phyloP scores from a whole-genome alignment of 92 coral and sea anemone genomes.

The Zoanthus sociatus region DNA sequence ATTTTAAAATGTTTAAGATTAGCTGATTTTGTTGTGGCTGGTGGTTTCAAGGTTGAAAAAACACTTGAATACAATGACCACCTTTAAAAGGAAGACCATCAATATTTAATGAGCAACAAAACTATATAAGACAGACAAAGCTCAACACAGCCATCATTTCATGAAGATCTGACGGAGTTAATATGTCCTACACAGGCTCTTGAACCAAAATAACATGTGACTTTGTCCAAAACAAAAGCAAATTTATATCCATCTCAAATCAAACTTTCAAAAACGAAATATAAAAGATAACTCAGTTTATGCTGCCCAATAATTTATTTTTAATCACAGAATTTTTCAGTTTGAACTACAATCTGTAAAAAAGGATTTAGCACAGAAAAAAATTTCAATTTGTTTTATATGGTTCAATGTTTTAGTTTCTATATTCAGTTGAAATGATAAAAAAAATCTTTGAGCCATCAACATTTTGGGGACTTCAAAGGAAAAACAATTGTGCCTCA shows the following conservation, averaged over 20 bases:
- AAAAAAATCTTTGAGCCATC: neutral
- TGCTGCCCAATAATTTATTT: neutral
- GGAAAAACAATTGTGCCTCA: neutral
- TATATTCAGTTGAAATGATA: neutral
- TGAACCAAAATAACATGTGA: neutral
- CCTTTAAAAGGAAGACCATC: constrained; percentile 3
- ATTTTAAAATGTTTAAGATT: neutral
- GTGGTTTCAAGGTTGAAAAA: constrained; percentile 37
- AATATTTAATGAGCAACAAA: constrained; percentile 45
- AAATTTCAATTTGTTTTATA: no score
- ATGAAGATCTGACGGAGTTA: neutral
- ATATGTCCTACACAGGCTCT: neutral
- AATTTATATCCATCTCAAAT: neutral
- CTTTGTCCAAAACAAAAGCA: neutral
- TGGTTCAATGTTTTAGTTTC: neutral
- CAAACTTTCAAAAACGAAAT: neutral
- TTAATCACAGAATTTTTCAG: neutral
- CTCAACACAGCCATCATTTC: neutral
- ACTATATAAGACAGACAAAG: constrained; percentile 27
- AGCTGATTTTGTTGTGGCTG: constrained; percentile 8
- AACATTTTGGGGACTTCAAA: neutral
- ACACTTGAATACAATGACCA: neutral
- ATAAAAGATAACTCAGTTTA: neutral
- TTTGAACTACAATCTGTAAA: neutral
- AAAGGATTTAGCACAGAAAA: neutral